Evolutionary conservation across 2,797 vertebrate species (phyloP), one percentile per base, ranked within the genome.

Genomic region (Enteromius paludinosus): DNA sequence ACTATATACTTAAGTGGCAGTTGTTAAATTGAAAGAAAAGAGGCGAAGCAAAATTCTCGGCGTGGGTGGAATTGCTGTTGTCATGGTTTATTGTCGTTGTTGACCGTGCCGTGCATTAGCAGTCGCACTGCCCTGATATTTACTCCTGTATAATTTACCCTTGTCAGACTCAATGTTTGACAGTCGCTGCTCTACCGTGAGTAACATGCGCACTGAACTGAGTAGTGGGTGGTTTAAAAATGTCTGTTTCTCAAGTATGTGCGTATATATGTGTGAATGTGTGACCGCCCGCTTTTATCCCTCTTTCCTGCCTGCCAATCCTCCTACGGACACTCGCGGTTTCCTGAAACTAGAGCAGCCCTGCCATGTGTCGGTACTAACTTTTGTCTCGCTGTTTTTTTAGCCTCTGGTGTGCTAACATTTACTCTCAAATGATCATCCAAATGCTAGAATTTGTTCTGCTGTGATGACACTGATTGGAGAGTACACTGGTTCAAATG

Each of bases 231-330:
- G 75, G 83, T 89, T 87, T 73, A 83, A 81, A 83, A 87, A 86
- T 82, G 43, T 45, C 71, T 84, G 85, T 82, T 83, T 73, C 52
- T 64, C 20, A 43, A 54, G 41, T 62, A 45, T 14, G 54, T 41
- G 35, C 76, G 68, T 72, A 62, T 62, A 61, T 77, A 66, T 71
- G 49, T 71, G 56, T 82, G 70, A 87, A 89, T 90, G 80, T 87
- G 82, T 79, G 84, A 83, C 54, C 80, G 85, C 87, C 85, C 85
- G 78, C 88, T 88, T 91, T 90, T 83, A 89, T 91, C 89, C 90
- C 74, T 47, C 47, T 76, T 82, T 82, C 86, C 84, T 79, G 66
- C 75, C 68, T 45, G 74, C 52, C 74, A 59, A 23, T 70, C 64
- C 78, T 81, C 74, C 30, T 33, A 68, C 38, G 15, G 52, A 64